phyloP scores from a whole-genome alignment of 2,888 invertebrate species.

The Zele albiditarsus region DNA sequence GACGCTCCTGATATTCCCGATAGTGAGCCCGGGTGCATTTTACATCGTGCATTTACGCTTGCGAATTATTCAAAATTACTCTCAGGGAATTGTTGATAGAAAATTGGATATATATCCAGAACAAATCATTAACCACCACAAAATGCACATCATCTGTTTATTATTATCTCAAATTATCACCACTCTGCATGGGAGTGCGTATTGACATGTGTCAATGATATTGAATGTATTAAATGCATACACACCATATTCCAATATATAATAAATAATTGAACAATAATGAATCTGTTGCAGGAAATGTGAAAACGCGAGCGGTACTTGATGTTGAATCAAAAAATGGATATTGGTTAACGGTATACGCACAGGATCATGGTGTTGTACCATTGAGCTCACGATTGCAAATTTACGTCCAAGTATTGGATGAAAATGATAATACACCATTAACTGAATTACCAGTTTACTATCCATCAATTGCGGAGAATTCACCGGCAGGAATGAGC shows the following conservation, averaged over 20 bases:
- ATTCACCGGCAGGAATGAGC: constrained; percentile 81
- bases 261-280: background rate
- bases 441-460: constrained; percentile 91
- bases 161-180: background rate
- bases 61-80: constrained; percentile 32
- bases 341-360: constrained; percentile 96
- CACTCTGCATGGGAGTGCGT: background rate
- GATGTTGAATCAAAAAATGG: constrained; percentile 91
- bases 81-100: constrained; percentile 25
- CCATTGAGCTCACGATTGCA: constrained; percentile 87
- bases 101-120: background rate
- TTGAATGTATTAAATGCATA: background rate
- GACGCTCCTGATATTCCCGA: constrained; percentile 36
- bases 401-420: constrained; percentile 88
- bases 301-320: constrained; percentile 87
- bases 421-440: constrained; percentile 97
- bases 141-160: background rate
- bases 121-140: background rate
- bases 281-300: constrained; percentile 78
- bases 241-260: background rate
- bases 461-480: constrained; percentile 86
- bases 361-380: constrained; percentile 92
- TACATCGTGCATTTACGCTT: constrained; percentile 39
- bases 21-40: constrained; percentile 31
- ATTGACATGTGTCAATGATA: background rate